phyloP scores from a whole-genome alignment of 1,140 invertebrate species.

The Platyura marginata region DNA sequence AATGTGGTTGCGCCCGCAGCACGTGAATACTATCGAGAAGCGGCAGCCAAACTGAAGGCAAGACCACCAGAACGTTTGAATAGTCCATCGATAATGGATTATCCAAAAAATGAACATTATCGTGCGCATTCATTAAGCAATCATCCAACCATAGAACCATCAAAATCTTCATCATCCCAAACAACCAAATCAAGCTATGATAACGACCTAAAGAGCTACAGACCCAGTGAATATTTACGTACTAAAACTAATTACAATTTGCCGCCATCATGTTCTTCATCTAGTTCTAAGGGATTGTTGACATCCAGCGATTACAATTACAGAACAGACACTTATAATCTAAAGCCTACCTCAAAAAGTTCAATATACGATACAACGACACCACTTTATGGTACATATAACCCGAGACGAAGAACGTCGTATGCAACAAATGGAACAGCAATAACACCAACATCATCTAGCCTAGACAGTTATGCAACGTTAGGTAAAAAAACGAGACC shows the following conservation, averaged over 20 bases:
- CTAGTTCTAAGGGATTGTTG: conserved; percentile 10
- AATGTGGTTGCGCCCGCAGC: conserved; percentile 32
- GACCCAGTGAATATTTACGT: not conserved
- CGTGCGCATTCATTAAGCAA: not conserved
- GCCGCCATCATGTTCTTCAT: conserved; percentile 16
- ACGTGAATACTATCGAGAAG: conserved; percentile 21
- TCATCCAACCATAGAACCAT: not conserved
- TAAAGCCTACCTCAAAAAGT: not conserved
- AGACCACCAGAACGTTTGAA: conserved; percentile 8
- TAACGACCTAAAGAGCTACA: no score
- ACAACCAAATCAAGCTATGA: no score
- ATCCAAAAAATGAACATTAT: not conserved
- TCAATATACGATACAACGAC: not conserved
- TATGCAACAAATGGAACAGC: conserved; percentile 16
- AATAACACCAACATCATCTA: conserved; percentile 1
- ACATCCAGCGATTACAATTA: conserved; percentile 10
- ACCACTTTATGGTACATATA: conserved; percentile 19
- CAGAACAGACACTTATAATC: conserved; percentile 5
- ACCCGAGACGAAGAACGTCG: conserved; percentile 20
- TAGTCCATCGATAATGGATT: not conserved
- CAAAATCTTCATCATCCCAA: no score
- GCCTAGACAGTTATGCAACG: conserved; percentile 19
- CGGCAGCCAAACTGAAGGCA: conserved; percentile 11
- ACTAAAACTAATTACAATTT: conserved; percentile 9
- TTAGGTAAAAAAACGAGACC: conserved; percentile 14